Base-by-base conservation (phyloP, 2,888 invertebrate species). In the Timema podura region DNA sequence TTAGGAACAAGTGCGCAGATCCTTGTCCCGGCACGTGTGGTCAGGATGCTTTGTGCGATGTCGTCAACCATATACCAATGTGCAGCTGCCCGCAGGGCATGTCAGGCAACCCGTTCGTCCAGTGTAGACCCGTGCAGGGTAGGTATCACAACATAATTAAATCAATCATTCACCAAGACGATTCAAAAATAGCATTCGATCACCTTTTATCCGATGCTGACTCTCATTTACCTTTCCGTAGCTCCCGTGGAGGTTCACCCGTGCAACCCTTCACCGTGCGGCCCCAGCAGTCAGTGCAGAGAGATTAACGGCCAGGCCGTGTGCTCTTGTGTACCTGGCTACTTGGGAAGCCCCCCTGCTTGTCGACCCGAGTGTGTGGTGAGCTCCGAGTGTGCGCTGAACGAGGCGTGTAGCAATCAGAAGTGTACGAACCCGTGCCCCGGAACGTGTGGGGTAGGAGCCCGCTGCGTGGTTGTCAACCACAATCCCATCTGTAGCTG, bases 401-500 rank as follows among this genome's bases (percentile, higher is more conserved):
- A 83, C 61, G 77, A 81, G 74, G 85, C 86, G 45, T 87, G 87
- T 75, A 79, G 83, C 48, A 83, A 83, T 72, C 83, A 83, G 74
- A 84, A 83, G 76, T 86, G 85, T 75, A 77, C 79, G 5, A 81
- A 84, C 73, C 85, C 85, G 5, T 86, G 85, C 74, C 83, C 84
- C 0, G 85, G 83, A 48, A 81, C 84, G 5, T 88, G 88, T 75
- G 88, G 88, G 51, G 82, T 85, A 68, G 87, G 88, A 76, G 88
- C 92, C 6, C 85, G 86, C 73, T 92, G 92, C 77, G 85, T 86
- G 78, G 89, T 91, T 5, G 83, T 89, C 61, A 90, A 91, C 77
- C 93, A 93, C 78, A 88, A 88, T 73, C 92, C 93, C 0, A 87
- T 91, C 74, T 93, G 93, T 79, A 87, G 86, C 69, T 93, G 93